phyloP scores from a whole-genome alignment of 2,113 vertebrate genomes.

The Coptodon bakossiorum region DNA sequence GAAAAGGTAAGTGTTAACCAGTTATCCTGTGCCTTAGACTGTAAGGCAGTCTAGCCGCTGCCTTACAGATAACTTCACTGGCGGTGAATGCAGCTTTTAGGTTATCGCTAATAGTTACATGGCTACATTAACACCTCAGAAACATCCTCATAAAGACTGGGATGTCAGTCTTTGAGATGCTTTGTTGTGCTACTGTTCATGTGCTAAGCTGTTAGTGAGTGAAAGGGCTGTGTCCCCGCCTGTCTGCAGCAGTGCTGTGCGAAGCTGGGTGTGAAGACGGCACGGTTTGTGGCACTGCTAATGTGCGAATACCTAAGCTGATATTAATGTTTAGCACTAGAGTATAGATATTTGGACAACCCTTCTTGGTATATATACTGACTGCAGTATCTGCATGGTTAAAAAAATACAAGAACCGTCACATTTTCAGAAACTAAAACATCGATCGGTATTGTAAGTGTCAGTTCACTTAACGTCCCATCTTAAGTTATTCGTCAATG shows the following conservation, averaged over 20 bases:
- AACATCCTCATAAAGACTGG: neutral
- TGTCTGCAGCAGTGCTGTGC: neutral
- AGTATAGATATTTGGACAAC: neutral
- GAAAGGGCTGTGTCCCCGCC: neutral
- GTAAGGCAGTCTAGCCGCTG: neutral
- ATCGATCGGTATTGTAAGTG: neutral
- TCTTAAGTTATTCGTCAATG: neutral
- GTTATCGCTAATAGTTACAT: neutral
- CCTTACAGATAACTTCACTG: neutral
- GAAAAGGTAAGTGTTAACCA: constrained; percentile 82
- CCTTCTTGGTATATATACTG: neutral
- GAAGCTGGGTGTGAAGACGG: neutral
- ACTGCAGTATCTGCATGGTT: neutral
- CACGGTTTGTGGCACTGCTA: neutral
- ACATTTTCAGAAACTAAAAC: neutral
- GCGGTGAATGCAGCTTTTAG: neutral
- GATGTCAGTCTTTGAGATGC: neutral
- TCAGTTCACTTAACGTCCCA: neutral
- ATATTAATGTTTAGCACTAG: neutral
- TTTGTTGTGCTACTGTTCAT: neutral
- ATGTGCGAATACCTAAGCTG: neutral
- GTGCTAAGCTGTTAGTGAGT: neutral
- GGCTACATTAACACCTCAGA: neutral
- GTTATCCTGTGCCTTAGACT: neutral
- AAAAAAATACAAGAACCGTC: neutral